Conservation (phyloP, 2,888 invertebrate species). For the Sepiola atlantica region DNA sequence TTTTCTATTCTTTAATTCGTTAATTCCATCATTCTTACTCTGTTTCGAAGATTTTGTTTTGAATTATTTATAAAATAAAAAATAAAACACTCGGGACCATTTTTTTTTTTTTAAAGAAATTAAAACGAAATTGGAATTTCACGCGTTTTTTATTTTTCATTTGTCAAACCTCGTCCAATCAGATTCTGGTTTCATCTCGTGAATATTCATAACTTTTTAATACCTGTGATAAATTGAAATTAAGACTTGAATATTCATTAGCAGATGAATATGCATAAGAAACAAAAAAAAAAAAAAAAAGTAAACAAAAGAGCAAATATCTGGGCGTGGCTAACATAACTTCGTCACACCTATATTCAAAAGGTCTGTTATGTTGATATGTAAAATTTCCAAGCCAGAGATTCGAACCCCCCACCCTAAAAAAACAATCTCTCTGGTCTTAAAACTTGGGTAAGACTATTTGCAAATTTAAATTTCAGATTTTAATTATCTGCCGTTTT, state of each 20-base stretch:
- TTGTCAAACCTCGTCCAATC: background rate
- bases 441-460: background rate
- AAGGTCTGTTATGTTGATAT: background rate
- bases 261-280: background rate
- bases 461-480: background rate
- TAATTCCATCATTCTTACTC: background rate
- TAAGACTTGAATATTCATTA: conserved; percentile 8
- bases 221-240: conserved; percentile 13
- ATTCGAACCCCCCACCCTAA: background rate
- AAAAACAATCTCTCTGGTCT: background rate
- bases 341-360: background rate
- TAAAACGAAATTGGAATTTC: background rate
- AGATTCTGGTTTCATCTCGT: background rate
- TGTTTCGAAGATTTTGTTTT: background rate
- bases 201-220: conserved; percentile 24
- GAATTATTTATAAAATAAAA: background rate
- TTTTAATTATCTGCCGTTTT: background rate
- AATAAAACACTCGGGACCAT: too few species aligned
- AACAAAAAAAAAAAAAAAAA: background rate
- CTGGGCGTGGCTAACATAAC: background rate
- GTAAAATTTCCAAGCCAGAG: background rate
- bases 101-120: background rate
- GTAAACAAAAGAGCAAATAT: too few species aligned
- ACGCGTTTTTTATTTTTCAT: background rate
- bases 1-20: background rate